phyloP scores from a whole-genome alignment of 2,888 invertebrate genomes.

The Unio pictorum region DNA sequence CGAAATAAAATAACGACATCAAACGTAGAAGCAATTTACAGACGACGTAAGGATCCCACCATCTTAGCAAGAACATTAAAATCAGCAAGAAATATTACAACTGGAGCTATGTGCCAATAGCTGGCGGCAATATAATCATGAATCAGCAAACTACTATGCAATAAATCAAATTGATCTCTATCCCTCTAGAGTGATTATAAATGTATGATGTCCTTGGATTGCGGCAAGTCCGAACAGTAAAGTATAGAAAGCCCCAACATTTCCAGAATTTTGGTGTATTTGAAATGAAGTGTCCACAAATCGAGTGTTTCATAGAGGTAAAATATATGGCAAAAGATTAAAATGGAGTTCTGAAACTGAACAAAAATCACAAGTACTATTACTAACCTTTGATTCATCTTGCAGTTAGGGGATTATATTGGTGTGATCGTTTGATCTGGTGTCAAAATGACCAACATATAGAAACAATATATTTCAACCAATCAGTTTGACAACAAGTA shows the following conservation, averaged over 20 bases:
- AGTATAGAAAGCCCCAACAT: constrained; percentile 2
- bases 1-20: too few relatives aligned
- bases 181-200: constrained; percentile 7
- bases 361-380: constrained; percentile 7
- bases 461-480: background rate
- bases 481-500: background rate
- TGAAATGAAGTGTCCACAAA: constrained; percentile 8
- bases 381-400: constrained; percentile 8
- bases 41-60: too few relatives aligned
- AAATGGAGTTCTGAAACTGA: constrained; percentile 1
- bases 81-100: constrained; percentile 4
- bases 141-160: background rate
- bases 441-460: constrained; percentile 1
- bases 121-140: background rate
- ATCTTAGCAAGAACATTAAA: constrained; percentile 6
- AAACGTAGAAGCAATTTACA: too few relatives aligned
- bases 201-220: constrained; percentile 2
- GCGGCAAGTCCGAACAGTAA: constrained; percentile 4
- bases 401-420: constrained; percentile 6
- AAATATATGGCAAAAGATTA: background rate
- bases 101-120: constrained; percentile 4
- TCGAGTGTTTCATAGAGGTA: constrained; percentile 3
- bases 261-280: background rate
- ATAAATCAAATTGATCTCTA: constrained; percentile 5
- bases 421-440: constrained; percentile 3